Conservation (phyloP, 1,140 invertebrate species). For the Dendrolimus punctatus region DNA sequence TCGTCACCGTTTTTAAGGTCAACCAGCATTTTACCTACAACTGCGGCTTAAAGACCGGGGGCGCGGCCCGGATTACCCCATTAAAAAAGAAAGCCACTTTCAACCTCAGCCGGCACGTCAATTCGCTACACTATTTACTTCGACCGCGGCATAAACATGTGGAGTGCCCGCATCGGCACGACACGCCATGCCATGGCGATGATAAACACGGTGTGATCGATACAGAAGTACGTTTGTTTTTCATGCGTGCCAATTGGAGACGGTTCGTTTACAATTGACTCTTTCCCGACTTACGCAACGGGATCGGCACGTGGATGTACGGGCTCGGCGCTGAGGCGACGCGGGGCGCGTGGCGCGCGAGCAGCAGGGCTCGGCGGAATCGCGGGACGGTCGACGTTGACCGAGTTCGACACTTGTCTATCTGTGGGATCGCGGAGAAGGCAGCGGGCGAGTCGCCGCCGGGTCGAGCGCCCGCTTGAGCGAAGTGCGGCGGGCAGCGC, state of each 20-base stretch:
- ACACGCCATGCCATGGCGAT: constrained; percentile 23
- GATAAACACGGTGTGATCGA: constrained; percentile 47
- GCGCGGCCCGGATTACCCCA: constrained; percentile 44
- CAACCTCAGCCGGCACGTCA: constrained; percentile 26
- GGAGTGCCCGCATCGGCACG: constrained; percentile 14
- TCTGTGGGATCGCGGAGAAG: constrained; percentile 29
- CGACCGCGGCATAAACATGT: constrained; percentile 22
- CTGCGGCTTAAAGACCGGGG: constrained; percentile 50
- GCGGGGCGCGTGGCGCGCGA: constrained; percentile 13
- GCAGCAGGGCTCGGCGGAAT: constrained; percentile 4
- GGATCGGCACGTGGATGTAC: constrained; percentile 37
- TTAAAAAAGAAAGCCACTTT: constrained; percentile 38
- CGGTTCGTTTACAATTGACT: constrained; percentile 35
- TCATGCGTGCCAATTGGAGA: constrained; percentile 57
- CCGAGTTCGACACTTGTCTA: constrained; percentile 9
- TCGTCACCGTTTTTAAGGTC: constrained; percentile 47
- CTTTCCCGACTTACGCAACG: constrained; percentile 56
- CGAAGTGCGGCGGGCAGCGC: constrained; percentile 52
- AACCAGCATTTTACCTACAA: constrained; percentile 48
- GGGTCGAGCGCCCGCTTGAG: constrained; percentile 42
- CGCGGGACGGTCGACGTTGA: neutral
- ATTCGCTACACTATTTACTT: constrained; percentile 31
- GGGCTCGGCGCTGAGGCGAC: constrained; percentile 14
- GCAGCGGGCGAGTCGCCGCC: constrained; percentile 55
- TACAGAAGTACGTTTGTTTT: constrained; percentile 46